Percentiles rank a stretch among this genome's conserved stretches.
Conservation (phyloP, 2,113 vertebrate genomes). For the rat (Rattus norvegicus) region DNA sequence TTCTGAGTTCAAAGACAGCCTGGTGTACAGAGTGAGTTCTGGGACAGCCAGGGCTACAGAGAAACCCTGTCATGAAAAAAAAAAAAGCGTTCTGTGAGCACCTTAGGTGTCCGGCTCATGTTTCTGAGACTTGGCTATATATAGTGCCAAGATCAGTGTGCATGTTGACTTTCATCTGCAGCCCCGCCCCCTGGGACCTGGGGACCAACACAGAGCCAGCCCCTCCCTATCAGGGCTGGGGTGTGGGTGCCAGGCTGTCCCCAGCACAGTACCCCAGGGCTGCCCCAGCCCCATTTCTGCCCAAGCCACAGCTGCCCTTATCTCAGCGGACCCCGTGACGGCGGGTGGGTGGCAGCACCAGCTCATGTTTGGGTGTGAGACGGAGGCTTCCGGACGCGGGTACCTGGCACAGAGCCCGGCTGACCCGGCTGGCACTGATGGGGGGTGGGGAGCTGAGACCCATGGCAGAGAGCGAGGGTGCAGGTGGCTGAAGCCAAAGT, state of each 20-base stretch:
- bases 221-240: background rate
- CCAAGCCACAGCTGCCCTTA: conserved; percentile 73
- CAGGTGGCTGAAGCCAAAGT: background rate
- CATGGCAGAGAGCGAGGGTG: fast-evolving
- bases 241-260: conserved; percentile 60
- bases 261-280: background rate
- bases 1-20: background rate
- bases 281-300: background rate
- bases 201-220: background rate
- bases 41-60: background rate
- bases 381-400: conserved; percentile 55
- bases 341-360: conserved; percentile 75
- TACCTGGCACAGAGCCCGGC: conserved; percentile 62
- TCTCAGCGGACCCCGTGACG: conserved; percentile 79
- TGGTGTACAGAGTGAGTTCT: background rate
- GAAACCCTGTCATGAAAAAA: background rate
- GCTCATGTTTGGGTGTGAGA: conserved; percentile 74
- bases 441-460: background rate
- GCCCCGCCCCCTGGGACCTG: background rate
- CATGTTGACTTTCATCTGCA: background rate
- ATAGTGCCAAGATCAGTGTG: background rate
- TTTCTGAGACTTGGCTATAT: background rate
- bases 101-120: background rate
- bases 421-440: conserved; percentile 41
- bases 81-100: background rate